Conservation (phyloP, 2,797 vertebrate species). For the Syngnathus acus region DNA sequence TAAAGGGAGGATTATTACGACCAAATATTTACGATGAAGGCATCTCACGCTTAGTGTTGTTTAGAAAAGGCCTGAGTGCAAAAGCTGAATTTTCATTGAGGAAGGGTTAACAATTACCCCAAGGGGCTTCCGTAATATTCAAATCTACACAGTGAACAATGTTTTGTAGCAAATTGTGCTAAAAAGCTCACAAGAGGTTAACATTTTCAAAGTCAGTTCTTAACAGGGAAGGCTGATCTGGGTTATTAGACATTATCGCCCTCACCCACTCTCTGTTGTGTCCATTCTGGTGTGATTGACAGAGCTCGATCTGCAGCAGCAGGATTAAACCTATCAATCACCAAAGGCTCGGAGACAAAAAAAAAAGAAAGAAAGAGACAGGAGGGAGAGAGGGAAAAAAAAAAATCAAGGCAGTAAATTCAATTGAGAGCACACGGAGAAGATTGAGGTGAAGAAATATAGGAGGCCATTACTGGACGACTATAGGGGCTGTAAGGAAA, state of each 20-base stretch:
- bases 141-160: background rate
- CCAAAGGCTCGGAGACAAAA: conserved; percentile 63
- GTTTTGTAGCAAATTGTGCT: background rate
- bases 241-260: conserved; percentile 45
- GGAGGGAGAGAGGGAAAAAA: conserved; percentile 22
- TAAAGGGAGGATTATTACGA: conserved; percentile 34
- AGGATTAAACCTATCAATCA: conserved; percentile 78
- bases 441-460: conserved; percentile 77
- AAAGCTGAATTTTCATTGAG: background rate
- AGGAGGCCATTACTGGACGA: conserved; percentile 70
- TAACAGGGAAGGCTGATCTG: background rate
- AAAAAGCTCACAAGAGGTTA: background rate
- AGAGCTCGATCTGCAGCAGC: conserved; percentile 65
- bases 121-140: background rate
- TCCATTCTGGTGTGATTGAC: conserved; percentile 66
- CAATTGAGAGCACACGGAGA: conserved; percentile 67
- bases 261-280: conserved; percentile 36
- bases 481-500: conserved; percentile 60
- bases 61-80: background rate
- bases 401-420: conserved; percentile 66
- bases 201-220: background rate
- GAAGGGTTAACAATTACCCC: background rate
- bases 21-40: conserved; percentile 48
- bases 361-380: conserved; percentile 33
- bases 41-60: conserved; percentile 18